A percentile compares a stretch with the other conserved stretches of the same genome.
phyloP scores from a whole-genome alignment of 64 coral and sea anemone species.

The Montipora efflorescens region DNA sequence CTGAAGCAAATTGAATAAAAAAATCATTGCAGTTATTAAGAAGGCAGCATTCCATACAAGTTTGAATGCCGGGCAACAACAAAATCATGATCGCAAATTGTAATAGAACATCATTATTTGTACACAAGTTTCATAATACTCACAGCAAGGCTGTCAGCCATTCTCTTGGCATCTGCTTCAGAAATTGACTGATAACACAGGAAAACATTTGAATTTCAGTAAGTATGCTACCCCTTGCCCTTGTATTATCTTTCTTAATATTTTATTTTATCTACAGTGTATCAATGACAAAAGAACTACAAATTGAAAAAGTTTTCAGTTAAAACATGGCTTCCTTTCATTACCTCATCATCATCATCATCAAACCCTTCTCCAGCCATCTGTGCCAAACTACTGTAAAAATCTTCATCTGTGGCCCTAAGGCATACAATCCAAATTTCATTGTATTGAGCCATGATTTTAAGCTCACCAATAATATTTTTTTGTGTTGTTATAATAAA shows the following conservation, averaged over 20 bases:
- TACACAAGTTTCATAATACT: neutral
- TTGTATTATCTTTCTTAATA: too few species aligned
- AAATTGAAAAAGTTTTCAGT: too few species aligned
- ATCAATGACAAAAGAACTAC: too few species aligned
- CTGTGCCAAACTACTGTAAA: conserved; percentile 88
- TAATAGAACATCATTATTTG: too few species aligned
- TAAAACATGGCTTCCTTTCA: neutral
- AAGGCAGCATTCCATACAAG: too few species aligned
- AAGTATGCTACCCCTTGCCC: too few species aligned
- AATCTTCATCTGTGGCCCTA: conserved; percentile 94
- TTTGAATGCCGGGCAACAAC: too few species aligned
- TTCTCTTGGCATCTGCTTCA: conserved; percentile 78
- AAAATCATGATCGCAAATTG: too few species aligned
- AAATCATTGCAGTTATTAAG: too few species aligned
- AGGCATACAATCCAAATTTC: neutral
- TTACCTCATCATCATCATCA: conserved; percentile 58
- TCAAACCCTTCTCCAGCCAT: conserved; percentile 80
- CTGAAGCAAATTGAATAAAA: conserved; percentile 19
- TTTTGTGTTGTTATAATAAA: neutral
- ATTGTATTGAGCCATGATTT: neutral
- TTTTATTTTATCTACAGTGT: too few species aligned
- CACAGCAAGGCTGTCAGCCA: conserved; percentile 82
- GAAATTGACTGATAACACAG: conserved; percentile 55
- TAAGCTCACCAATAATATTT: neutral
- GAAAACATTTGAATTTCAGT: neutral